phyloP scores from a whole-genome alignment of 2,888 invertebrate genomes.

The Cheilosia pagana region DNA sequence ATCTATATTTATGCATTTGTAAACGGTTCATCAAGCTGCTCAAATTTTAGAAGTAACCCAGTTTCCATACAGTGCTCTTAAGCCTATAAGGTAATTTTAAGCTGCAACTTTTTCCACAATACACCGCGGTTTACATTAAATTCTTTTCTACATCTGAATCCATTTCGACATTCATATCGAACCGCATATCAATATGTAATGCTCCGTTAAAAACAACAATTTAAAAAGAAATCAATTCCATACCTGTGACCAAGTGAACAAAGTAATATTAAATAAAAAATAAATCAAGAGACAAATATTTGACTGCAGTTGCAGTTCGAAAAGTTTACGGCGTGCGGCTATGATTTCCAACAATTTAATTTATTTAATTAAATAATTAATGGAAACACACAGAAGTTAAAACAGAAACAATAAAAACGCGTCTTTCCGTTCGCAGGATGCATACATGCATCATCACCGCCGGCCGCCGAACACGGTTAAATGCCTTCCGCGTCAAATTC shows the following conservation, averaged over 20 bases:
- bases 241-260: neutral
- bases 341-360: constrained; percentile 52
- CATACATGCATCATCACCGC: constrained; percentile 23
- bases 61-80: too few relatives aligned
- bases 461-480: constrained; percentile 39
- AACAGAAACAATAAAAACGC: neutral
- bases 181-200: constrained; percentile 12
- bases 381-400: constrained; percentile 5
- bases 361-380: constrained; percentile 63
- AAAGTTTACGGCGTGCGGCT: neutral
- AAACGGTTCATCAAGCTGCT: too few relatives aligned
- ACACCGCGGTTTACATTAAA: neutral
- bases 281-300: constrained; percentile 35
- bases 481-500: constrained; percentile 36
- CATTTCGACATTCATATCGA: neutral
- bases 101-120: too few relatives aligned
- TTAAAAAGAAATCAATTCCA: constrained; percentile 29
- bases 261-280: constrained; percentile 10
- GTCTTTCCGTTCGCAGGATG: constrained; percentile 48
- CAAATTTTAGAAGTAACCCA: too few relatives aligned
- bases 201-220: constrained; percentile 12
- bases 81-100: too few relatives aligned
- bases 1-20: too few relatives aligned
- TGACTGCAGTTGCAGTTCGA: constrained; percentile 2
- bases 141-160: neutral